Evolutionary conservation across 2,113 vertebrate genomes (phyloP).

Genomic region (Taurulus bubalis): DNA sequence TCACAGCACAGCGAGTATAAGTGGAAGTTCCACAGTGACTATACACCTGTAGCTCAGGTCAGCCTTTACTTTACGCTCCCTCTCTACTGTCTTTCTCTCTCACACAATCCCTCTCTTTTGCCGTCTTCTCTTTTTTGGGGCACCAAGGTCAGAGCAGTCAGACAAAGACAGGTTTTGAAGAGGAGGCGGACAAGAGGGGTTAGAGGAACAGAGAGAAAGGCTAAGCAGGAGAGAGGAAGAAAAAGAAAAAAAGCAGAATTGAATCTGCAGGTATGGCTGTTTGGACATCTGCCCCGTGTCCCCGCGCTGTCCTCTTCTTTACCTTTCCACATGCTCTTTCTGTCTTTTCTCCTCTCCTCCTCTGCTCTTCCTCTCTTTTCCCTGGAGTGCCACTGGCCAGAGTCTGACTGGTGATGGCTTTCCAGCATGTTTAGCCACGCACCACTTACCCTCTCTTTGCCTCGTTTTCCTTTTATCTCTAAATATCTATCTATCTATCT

Average conservation of each 20-base stretch:
- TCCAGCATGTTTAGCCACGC: slow-evolving; percentile 72
- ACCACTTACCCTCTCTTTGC: slow-evolving; percentile 34
- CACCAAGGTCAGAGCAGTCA: slow-evolving; percentile 47
- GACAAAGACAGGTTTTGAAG: slow-evolving; percentile 34
- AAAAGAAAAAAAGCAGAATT: slow-evolving; percentile 59
- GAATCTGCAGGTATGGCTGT: slow-evolving; percentile 80
- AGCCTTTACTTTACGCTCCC: slow-evolving; percentile 4
- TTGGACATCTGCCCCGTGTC: slow-evolving; percentile 79
- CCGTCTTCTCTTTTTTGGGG: slow-evolving; percentile 34
- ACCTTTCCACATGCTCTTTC: slow-evolving; percentile 80
- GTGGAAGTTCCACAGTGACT: neutral
- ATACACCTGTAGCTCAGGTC: slow-evolving; percentile 36
- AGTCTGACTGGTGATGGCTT: slow-evolving; percentile 77
- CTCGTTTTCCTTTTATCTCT: slow-evolving; percentile 11
- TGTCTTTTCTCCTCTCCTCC: slow-evolving; percentile 69
- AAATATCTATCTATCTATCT: neutral
- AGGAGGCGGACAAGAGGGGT: slow-evolving; percentile 40
- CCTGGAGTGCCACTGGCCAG: slow-evolving; percentile 77
- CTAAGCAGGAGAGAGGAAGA: neutral
- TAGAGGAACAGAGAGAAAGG: slow-evolving; percentile 54
- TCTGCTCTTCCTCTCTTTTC: slow-evolving; percentile 80
- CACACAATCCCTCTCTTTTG: neutral
- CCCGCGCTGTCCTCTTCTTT: slow-evolving; percentile 81
- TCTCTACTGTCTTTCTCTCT: neutral
- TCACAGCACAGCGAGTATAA: neutral